Evolutionary conservation across 2,797 vertebrate species (phyloP).

Genomic region (Lagocephalus sceleratus): DNA sequence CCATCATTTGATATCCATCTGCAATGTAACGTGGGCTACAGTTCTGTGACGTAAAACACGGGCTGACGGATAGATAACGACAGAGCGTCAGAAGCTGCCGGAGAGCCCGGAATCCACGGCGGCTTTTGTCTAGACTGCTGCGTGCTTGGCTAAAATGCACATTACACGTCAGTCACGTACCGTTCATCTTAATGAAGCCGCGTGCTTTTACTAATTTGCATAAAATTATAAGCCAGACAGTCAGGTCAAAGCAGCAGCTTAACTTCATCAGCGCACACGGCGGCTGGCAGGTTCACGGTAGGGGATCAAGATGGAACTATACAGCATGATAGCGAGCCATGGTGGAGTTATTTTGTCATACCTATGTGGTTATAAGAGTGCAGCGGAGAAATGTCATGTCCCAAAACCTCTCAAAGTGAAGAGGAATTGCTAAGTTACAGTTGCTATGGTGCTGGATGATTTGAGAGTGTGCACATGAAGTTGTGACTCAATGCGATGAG

Average conservation of each 20-base stretch:
- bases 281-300: slow-evolving; percentile 10
- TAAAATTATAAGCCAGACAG: slow-evolving; percentile 30
- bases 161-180: slow-evolving; percentile 37
- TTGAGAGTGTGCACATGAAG: slow-evolving; percentile 61
- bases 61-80: too few relatives aligned
- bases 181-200: slow-evolving; percentile 39
- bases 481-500: slow-evolving; percentile 74
- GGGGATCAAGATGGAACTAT: slow-evolving; percentile 22
- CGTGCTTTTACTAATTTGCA: slow-evolving; percentile 37
- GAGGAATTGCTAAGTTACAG: slow-evolving; percentile 70
- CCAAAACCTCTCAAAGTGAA: slow-evolving; percentile 55
- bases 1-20: slow-evolving; percentile 3
- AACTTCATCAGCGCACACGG: slow-evolving; percentile 26
- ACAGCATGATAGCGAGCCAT: slow-evolving; percentile 15
- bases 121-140: slow-evolving; percentile 44
- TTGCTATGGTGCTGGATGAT: slow-evolving; percentile 76
- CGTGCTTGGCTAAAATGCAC: slow-evolving; percentile 30
- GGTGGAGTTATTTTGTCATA: slow-evolving; percentile 33
- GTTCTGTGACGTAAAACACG: slow-evolving; percentile 29
- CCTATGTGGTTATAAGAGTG: slow-evolving; percentile 43
- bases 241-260: slow-evolving; percentile 38
- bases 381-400: slow-evolving; percentile 53
- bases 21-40: slow-evolving; percentile 15
- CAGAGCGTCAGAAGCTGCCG: slow-evolving; percentile 45
- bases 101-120: slow-evolving; percentile 45